Evolutionary conservation across 1,140 invertebrate species (phyloP), one percentile per base, ranked within the genome.

Genomic region (Zaprionus inermis): DNA sequence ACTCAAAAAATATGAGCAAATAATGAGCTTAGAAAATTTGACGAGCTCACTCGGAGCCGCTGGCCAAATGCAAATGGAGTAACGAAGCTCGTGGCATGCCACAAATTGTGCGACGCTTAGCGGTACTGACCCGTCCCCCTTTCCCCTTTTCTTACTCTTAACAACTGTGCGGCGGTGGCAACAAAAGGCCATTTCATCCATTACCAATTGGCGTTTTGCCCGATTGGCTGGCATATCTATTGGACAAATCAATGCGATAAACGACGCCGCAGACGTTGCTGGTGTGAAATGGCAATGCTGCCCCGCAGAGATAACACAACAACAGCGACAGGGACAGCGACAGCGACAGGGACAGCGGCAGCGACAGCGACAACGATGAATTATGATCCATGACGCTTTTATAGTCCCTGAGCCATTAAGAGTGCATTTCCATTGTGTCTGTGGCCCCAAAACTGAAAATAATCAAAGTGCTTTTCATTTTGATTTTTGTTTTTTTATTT

Each of bases 21-120:
- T 86, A 86, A 86, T 86, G 79, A 86, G 83, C 84, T 86, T 86
- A 86, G 83, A 86, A 88, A 88, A 80, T 89, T 83, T 74, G 79
- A 88, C 73, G 77, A 76, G 72, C 54, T 18, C 74, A 28, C 24
- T 28, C 3, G 5, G 24, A 56, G 64, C 68, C 74, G 55, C 55
- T 60, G 69, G 82, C 44, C 54, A 66, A 55, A 76, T 55, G 46
- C 73, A 76, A 72, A 72, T 65, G 59, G 59, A 72, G 65, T 60
- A 44, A 34, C 58, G 22, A 66, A 51, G 52, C 55, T 68, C 60
- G 72, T 57, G 72, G 72, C 58, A 63, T 70, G 67, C 72, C 66
- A 11, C 72, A 74, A 74, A 70, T 58, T 57, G 41, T 68, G 65
- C 51, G 38, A 71, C 51, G 20, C 10, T 46, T 28, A 16, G 11